Percentiles rank a stretch among this genome's conserved stretches.
Evolutionary conservation across 2,888 invertebrate genomes (phyloP).

Genomic region (Eledone cirrhosa): DNA sequence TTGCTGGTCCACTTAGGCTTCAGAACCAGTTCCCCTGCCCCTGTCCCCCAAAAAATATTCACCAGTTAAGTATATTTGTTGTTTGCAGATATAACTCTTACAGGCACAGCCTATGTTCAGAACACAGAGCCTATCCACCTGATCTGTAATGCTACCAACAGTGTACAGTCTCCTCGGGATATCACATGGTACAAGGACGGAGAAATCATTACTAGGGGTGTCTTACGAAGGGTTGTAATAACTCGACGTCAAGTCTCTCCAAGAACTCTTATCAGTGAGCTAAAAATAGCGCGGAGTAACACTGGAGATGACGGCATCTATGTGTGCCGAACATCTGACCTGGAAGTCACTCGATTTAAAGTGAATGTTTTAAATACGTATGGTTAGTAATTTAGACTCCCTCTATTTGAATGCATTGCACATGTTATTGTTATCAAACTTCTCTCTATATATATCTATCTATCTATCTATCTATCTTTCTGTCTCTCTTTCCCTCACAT

Average conservation of each 20-base stretch:
- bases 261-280: conserved; percentile 15
- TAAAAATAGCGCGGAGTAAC: conserved; percentile 18
- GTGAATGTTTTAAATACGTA: conserved; percentile 28
- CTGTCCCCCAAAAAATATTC: not conserved
- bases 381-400: conserved; percentile 27
- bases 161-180: conserved; percentile 22
- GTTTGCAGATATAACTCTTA: conserved; percentile 26
- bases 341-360: conserved; percentile 28
- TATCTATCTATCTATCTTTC: too few relatives aligned
- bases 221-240: conserved; percentile 15
- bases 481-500: too few relatives aligned
- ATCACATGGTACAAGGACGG: conserved; percentile 29
- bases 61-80: conserved; percentile 23
- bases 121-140: conserved; percentile 26
- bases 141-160: conserved; percentile 26
- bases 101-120: conserved; percentile 29
- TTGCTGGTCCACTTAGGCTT: too few relatives aligned
- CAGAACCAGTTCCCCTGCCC: too few relatives aligned
- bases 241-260: conserved; percentile 21
- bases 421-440: too few relatives aligned
- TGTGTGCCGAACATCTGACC: conserved; percentile 26
- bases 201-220: conserved; percentile 23
- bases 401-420: conserved; percentile 21
- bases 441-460: too few relatives aligned
- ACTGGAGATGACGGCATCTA: conserved; percentile 24